Conservation (phyloP, 1,140 invertebrate genomes). For the Atopsyche davidsoni region DNA sequence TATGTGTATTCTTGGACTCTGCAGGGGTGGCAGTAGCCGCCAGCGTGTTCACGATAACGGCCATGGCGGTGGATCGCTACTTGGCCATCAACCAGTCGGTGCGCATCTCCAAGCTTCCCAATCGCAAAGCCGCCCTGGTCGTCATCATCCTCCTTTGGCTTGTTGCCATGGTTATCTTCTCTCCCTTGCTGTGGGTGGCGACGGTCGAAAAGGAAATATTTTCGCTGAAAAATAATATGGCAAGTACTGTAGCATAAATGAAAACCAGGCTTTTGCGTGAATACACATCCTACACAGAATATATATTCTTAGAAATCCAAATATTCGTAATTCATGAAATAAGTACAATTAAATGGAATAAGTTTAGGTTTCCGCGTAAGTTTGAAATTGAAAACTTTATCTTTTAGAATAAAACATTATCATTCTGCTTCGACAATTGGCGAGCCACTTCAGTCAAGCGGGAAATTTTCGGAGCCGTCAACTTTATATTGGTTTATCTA, state of each 20-base stretch:
- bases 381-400: background rate
- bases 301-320: too few species aligned
- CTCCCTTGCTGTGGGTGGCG: conserved; percentile 55
- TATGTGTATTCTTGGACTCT: too few species aligned
- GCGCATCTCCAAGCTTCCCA: conserved; percentile 58
- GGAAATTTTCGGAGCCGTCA: conserved; percentile 57
- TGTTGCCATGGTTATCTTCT: conserved; percentile 58
- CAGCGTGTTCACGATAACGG: conserved; percentile 71
- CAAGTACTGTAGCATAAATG: too few species aligned
- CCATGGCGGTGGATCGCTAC: conserved; percentile 70
- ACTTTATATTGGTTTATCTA: conserved; percentile 66
- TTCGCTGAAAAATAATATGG: conserved; percentile 38
- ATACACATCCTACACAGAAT: too few species aligned
- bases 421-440: conserved; percentile 60
- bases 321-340: too few species aligned
- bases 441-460: conserved; percentile 35
- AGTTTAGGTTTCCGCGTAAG: background rate
- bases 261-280: too few species aligned
- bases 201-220: conserved; percentile 42
- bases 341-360: too few species aligned
- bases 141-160: conserved; percentile 61
- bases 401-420: background rate
- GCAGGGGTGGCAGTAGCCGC: conserved; percentile 68
- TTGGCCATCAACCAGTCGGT: conserved; percentile 70
- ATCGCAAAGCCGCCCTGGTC: conserved; percentile 56